Evolutionary conservation across 2,888 invertebrate species (phyloP), one percentile per base, ranked within the genome.

Genomic region (Conomelus anceps): DNA sequence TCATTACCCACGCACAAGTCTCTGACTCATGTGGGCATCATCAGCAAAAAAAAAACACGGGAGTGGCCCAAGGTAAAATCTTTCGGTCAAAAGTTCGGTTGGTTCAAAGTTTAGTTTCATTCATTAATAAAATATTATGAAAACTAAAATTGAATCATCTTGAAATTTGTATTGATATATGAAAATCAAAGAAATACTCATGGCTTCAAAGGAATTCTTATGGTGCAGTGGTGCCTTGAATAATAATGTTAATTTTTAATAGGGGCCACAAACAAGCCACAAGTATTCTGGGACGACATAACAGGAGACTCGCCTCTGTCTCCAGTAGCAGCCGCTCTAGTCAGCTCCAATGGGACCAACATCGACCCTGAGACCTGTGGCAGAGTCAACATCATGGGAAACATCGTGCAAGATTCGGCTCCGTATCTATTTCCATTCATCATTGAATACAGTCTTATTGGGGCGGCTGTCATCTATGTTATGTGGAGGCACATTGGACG

Each of bases 401-500:
- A 96, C 87, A 98, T 98, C 92, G 98, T 98, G 11, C 96, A 97
- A 92, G 98, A 98, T 93, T 97, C 98, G 0, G 98, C 98, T 13
- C 99, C 99, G 0, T 99, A 98, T 93, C 95, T 99, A 88, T 99
- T 98, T 94, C 99, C 99, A 0, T 98, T 98, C 94, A 98, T 98
- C 92, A 98, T 99, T 92, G 98, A 99, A 93, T 99, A 99, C 94
- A 98, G 98, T 91, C 94, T 99, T 91, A 98, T 99, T 92, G 98
- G 98, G 22, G 98, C 98, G 88, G 98, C 98, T 88, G 98, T 99
- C 84, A 96, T 98, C 92, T 98, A 98, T 93, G 97, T 98, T 89
- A 98, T 98, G 98, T 99, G 98, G 98, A 97, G 97, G 93, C 98
- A 98, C 93, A 98, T 98, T 93, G 98, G 98, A 90, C 96, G 97